Evolutionary conservation across 2,888 invertebrate genomes (phyloP).

Genomic region (Achlya flavicornis): DNA sequence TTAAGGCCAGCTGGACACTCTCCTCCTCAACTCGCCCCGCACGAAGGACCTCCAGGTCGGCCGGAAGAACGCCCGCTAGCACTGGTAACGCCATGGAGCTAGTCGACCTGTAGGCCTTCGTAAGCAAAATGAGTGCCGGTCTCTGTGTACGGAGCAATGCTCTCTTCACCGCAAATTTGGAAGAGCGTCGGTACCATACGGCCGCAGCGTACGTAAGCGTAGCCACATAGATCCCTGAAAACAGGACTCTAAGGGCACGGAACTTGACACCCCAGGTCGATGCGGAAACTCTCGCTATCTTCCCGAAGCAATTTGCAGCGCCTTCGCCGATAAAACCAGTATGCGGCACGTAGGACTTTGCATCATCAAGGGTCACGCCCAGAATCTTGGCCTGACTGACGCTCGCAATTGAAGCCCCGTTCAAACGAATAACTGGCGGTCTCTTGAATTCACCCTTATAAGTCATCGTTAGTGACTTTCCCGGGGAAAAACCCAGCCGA

Average conservation of each 20-base stretch:
- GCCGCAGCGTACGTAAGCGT: conserved; percentile 25
- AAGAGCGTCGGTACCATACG: conserved; percentile 22
- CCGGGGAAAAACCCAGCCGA: conserved; percentile 27
- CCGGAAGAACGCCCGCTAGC: conserved; percentile 23
- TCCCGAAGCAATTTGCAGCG: conserved; percentile 29
- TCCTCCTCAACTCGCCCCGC: conserved; percentile 15
- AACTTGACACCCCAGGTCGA: conserved; percentile 36
- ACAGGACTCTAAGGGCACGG: conserved; percentile 25
- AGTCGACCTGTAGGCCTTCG: conserved; percentile 20
- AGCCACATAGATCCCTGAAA: conserved; percentile 15
- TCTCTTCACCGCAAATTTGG: neutral
- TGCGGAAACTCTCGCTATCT: conserved; percentile 35
- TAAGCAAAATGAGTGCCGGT: conserved; percentile 17
- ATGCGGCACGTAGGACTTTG: conserved; percentile 18
- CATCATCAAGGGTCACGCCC: conserved; percentile 28
- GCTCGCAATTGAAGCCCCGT: conserved; percentile 11
- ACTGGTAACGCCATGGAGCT: conserved; percentile 17
- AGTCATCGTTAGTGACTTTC: conserved; percentile 28
- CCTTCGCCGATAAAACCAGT: conserved; percentile 25
- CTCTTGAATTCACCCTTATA: conserved; percentile 18
- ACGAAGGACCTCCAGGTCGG: conserved; percentile 25
- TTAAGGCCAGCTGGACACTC: neutral
- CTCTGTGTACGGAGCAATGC: neutral
- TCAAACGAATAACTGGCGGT: conserved; percentile 13
- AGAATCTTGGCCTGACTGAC: conserved; percentile 15